Conservation (phyloP, 2,113 vertebrate genomes). For the Emydura subglobosa region DNA sequence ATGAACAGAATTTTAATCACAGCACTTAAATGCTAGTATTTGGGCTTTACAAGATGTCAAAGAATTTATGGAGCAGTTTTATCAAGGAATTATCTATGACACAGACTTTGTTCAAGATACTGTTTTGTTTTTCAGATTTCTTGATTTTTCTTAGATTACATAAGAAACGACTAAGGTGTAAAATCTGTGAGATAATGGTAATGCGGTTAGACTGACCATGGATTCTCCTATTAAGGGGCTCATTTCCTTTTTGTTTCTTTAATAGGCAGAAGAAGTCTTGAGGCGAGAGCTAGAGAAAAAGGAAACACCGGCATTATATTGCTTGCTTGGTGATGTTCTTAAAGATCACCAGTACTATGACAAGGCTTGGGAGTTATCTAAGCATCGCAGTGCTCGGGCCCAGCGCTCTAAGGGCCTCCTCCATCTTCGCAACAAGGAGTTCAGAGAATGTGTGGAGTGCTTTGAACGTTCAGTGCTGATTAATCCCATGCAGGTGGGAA, state of each 20-base stretch:
- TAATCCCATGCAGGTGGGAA: constrained; percentile 92
- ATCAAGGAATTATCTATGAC: neutral
- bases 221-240: neutral
- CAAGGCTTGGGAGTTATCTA: constrained; percentile 93
- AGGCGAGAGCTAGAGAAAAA: constrained; percentile 90
- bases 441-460: constrained; percentile 89
- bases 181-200: neutral
- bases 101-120: neutral
- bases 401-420: constrained; percentile 96
- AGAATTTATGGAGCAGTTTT: neutral
- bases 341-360: constrained; percentile 91
- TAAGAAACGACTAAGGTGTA: neutral
- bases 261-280: constrained; percentile 93
- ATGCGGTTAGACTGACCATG: neutral
- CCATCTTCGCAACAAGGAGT: constrained; percentile 87
- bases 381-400: constrained; percentile 88
- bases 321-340: constrained; percentile 94
- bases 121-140: neutral
- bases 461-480: constrained; percentile 91
- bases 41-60: neutral
- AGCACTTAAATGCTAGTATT: neutral
- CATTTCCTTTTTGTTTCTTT: constrained; percentile 32
- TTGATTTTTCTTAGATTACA: neutral
- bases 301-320: constrained; percentile 90
- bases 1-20: neutral